A percentile compares a stretch with the other conserved stretches of the same genome.
phyloP scores from a whole-genome alignment of 2,113 vertebrate species.

The Boulengeromyrus knoepffleri region DNA sequence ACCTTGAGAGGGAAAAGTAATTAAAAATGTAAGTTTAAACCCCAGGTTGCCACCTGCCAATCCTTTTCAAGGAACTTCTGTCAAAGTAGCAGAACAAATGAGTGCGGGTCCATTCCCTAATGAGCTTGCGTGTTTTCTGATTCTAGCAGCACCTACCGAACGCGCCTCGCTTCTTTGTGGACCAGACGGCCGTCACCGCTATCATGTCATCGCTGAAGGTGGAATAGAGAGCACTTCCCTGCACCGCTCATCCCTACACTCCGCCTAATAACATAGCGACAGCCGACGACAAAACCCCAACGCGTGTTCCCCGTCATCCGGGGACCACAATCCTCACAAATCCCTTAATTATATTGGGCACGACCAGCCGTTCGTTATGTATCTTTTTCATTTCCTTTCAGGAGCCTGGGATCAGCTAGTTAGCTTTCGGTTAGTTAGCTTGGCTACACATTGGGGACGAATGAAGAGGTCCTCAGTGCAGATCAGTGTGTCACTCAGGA shows the following conservation, averaged over 20 bases:
- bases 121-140: not conserved
- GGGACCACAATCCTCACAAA: not conserved
- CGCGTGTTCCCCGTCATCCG: not conserved
- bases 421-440: too few species aligned
- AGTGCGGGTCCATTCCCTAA: not conserved
- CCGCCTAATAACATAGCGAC: not conserved
- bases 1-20: not conserved
- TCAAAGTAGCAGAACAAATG: not conserved
- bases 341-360: constrained; percentile 11
- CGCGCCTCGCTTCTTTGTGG: not conserved
- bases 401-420: not conserved
- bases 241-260: not conserved
- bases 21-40: not conserved
- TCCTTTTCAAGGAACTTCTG: not conserved
- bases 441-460: not conserved
- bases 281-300: not conserved
- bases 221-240: not conserved
- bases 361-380: not conserved
- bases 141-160: not conserved
- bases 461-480: not conserved
- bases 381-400: not conserved
- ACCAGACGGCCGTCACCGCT: not conserved
- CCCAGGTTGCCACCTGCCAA: not conserved
- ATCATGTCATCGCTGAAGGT: not conserved
- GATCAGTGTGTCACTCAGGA: not conserved